A percentile compares a stretch with the other conserved stretches of the same genome.
These are phyloP conservation scores for Anoplopoma fimbria DNA, from an alignment of 2,113 vertebrate genomes.

Conservation along the genomic window DNA sequence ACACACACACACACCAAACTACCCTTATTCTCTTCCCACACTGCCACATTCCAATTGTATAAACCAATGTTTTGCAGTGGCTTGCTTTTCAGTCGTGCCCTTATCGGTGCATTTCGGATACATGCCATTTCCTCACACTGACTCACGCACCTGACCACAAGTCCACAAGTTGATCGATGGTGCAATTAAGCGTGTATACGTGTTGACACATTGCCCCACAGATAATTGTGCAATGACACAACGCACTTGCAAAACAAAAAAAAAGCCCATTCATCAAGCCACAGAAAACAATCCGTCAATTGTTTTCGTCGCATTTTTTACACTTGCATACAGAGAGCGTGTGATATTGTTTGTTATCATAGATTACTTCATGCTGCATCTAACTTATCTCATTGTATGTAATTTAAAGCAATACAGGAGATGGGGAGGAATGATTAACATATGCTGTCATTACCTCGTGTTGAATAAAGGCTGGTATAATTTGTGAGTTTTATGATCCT, in stretches of 20 bases:
- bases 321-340: neutral
- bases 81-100: slow-evolving; percentile 36
- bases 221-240: slow-evolving; percentile 55
- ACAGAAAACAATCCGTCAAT: neutral
- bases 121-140: slow-evolving; percentile 44
- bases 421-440: neutral
- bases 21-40: slow-evolving; percentile 50
- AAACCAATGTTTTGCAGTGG: slow-evolving; percentile 58
- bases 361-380: neutral
- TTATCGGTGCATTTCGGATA: slow-evolving; percentile 38
- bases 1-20: slow-evolving; percentile 19
- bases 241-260: slow-evolving; percentile 52
- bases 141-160: slow-evolving; percentile 61
- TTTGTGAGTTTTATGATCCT: slow-evolving; percentile 22
- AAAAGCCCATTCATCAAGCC: slow-evolving; percentile 39
- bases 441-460: neutral
- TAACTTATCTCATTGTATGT: neutral
- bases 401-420: neutral
- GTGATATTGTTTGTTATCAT: neutral
- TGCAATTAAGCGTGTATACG: slow-evolving; percentile 29
- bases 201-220: slow-evolving; percentile 32
- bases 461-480: neutral
- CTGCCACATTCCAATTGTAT: slow-evolving; percentile 59
- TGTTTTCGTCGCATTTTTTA: slow-evolving; percentile 19
- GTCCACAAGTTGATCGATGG: slow-evolving; percentile 56